These are phyloP conservation scores for Crossaster papposus DNA, from an alignment of 53 echinoderm and acorn worm species.

Conservation along the genomic window DNA sequence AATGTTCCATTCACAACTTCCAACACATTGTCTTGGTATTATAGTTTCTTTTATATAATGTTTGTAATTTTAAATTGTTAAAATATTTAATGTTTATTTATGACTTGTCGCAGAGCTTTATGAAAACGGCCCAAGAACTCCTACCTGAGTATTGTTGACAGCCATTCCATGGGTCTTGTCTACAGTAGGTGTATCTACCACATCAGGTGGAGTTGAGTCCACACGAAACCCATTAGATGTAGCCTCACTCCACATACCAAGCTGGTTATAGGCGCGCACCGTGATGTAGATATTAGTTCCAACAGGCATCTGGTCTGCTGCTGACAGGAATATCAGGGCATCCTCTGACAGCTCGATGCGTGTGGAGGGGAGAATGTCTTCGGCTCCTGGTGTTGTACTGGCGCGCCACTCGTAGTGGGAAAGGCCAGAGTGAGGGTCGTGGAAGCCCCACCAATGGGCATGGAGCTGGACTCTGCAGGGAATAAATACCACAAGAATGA, in stretches of 20 bases:
- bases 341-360: conserved; percentile 22
- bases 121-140: no score
- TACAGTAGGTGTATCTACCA: conserved; percentile 7
- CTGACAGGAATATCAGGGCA: conserved; percentile 33
- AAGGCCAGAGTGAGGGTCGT: conserved; percentile 64
- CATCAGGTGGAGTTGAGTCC: conserved; percentile 49
- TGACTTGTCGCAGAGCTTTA: no score
- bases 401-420: conserved; percentile 68
- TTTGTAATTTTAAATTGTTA: no score
- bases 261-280: conserved; percentile 52
- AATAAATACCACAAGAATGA: not conserved
- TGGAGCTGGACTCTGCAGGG: conserved; percentile 26
- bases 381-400: conserved; percentile 58
- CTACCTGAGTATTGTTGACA: conserved; percentile 48
- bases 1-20: no score
- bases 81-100: no score
- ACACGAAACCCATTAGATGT: conserved; percentile 61
- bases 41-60: no score
- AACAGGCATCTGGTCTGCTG: conserved; percentile 12
- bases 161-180: not conserved
- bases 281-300: conserved; percentile 53
- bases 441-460: conserved; percentile 73
- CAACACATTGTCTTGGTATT: no score
- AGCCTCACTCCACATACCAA: conserved; percentile 49
- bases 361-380: conserved; percentile 46